Percentiles rank a stretch among this genome's conserved stretches.
phyloP scores from a whole-genome alignment of 2,113 vertebrate genomes.

The Lampris incognitus region DNA sequence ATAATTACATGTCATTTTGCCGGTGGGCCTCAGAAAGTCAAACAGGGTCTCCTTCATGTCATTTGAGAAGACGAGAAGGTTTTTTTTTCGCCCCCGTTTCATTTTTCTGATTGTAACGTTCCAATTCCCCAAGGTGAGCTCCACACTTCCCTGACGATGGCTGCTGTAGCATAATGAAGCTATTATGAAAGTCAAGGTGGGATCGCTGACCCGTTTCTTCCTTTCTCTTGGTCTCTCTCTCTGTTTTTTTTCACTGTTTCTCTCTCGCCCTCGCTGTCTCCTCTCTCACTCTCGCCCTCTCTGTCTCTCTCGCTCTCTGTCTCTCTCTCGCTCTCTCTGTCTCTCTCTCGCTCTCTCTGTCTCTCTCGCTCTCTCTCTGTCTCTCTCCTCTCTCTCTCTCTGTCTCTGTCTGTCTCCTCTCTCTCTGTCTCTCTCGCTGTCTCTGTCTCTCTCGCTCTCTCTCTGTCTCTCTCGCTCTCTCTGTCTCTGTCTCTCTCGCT shows the following conservation, averaged over 20 bases:
- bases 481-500: not conserved
- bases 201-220: constrained; percentile 25
- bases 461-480: not conserved
- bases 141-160: constrained; percentile 43
- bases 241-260: not conserved
- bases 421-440: constrained; percentile 3
- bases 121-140: constrained; percentile 48
- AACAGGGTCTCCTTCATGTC: constrained; percentile 67
- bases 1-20: constrained; percentile 77
- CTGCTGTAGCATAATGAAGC: constrained; percentile 56
- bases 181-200: constrained; percentile 58
- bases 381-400: not conserved
- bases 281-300: not conserved
- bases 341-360: not conserved
- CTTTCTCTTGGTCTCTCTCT: not conserved
- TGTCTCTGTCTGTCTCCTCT: not conserved
- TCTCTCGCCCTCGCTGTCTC: not conserved
- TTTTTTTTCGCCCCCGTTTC: constrained; percentile 24
- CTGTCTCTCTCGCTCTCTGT: not conserved
- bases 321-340: not conserved
- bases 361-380: not conserved
- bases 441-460: not conserved
- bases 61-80: constrained; percentile 64
- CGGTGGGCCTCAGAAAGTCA: constrained; percentile 66
- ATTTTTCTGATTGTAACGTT: constrained; percentile 67